phyloP scores from a whole-genome alignment of 2,888 invertebrate species.

The Pyrrhosoma nymphula region DNA sequence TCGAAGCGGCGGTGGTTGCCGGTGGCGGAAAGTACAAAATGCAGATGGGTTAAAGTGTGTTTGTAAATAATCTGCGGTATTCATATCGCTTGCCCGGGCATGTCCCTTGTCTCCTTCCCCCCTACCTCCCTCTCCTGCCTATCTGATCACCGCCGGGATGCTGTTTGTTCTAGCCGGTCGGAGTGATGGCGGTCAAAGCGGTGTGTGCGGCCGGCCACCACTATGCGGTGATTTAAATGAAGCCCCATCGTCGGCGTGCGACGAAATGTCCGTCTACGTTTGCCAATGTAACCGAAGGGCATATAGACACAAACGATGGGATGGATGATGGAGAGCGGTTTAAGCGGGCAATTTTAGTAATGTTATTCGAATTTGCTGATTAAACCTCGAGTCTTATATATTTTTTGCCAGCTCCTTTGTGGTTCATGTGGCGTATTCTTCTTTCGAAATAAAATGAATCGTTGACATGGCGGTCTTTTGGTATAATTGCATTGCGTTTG shows the following conservation, averaged over 20 bases:
- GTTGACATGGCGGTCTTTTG: neutral
- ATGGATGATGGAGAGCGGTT: conserved; percentile 1
- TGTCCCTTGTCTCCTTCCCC: neutral
- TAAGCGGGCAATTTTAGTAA: conserved; percentile 61
- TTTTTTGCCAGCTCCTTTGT: neutral
- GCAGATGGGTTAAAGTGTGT: conserved; percentile 52
- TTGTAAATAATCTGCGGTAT: conserved; percentile 63
- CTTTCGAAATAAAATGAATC: neutral
- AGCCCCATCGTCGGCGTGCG: conserved; percentile 5
- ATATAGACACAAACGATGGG: neutral
- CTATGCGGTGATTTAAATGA: conserved; percentile 46
- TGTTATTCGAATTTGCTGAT: conserved; percentile 36
- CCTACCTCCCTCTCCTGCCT: neutral
- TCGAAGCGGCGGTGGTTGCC: neutral
- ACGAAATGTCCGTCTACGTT: neutral
- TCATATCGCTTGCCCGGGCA: conserved; percentile 34
- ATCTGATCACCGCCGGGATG: conserved; percentile 29
- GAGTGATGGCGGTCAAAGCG: conserved; percentile 54
- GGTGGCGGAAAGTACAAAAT: conserved; percentile 23
- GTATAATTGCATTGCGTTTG: neutral
- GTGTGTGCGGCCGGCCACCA: conserved; percentile 35
- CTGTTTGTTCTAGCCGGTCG: conserved; percentile 50
- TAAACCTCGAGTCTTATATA: neutral
- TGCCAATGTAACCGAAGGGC: neutral
- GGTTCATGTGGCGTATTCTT: neutral